Conservation (phyloP, 2,113 vertebrate species). For the Oreotrochilus melanogaster region DNA sequence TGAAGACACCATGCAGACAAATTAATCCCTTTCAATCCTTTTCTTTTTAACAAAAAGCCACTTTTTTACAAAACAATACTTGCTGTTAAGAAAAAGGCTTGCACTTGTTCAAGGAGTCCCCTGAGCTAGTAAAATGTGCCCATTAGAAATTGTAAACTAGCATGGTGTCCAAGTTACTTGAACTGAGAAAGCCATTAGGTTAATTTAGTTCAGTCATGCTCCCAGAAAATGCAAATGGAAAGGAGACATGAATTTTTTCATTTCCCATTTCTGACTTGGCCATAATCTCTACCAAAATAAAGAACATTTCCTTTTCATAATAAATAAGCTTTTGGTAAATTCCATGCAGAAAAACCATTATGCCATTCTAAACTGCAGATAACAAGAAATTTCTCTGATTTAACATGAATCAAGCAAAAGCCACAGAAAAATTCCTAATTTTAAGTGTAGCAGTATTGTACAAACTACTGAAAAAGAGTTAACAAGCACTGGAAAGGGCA, state of each 20-base stretch:
- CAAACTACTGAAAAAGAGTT: not conserved
- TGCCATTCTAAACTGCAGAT: not conserved
- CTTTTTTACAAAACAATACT: not conserved
- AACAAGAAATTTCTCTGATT: not conserved
- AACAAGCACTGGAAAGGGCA: not conserved
- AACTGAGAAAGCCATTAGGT: not conserved
- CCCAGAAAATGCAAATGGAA: not conserved
- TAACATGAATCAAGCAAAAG: not conserved
- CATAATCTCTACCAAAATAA: not conserved
- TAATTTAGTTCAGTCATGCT: not conserved
- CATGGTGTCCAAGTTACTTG: not conserved
- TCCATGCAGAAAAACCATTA: not conserved
- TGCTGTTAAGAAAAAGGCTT: not conserved
- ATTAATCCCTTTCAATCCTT: not conserved
- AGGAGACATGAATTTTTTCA: not conserved
- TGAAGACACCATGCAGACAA: not conserved
- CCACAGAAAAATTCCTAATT: not conserved
- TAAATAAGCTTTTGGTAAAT: not conserved
- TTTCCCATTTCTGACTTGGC: not conserved
- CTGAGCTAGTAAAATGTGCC: not conserved
- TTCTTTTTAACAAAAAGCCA: no score
- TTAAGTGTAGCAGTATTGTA: not conserved
- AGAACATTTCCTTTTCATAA: not conserved
- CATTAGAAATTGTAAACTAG: not conserved
- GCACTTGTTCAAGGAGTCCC: not conserved